These are phyloP conservation scores for Ameiurus melas DNA, from an alignment of 2,113 vertebrate genomes.

Conservation along the genomic window DNA sequence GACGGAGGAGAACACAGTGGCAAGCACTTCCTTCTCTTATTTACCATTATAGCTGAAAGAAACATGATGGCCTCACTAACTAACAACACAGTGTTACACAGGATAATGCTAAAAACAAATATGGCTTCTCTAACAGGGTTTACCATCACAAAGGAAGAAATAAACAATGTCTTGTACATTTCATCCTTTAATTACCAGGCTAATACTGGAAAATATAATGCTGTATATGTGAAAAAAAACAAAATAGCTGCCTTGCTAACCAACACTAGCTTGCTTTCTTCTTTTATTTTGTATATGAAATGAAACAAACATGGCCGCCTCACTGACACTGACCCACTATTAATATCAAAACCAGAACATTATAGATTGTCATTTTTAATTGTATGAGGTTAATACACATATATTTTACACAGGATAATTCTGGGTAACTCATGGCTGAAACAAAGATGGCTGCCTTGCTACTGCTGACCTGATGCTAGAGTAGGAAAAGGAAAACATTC, in stretches of 20 bases:
- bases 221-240: background rate
- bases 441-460: background rate
- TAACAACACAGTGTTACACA: background rate
- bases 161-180: background rate
- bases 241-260: background rate
- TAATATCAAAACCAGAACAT: background rate
- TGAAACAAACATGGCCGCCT: background rate
- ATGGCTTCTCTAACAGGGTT: background rate
- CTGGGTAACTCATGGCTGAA: background rate
- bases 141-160: background rate
- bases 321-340: background rate
- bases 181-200: background rate
- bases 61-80: background rate
- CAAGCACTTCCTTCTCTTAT: background rate
- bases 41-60: background rate
- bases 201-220: background rate
- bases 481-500: background rate
- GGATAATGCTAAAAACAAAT: background rate
- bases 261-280: background rate
- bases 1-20: no score
- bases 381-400: background rate
- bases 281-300: background rate
- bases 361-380: background rate
- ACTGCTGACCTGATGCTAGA: background rate
- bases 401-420: background rate